Evolutionary conservation across 2,797 vertebrate genomes (phyloP), one percentile per base, ranked within the genome.

Genomic region (Danio albolineatus): DNA sequence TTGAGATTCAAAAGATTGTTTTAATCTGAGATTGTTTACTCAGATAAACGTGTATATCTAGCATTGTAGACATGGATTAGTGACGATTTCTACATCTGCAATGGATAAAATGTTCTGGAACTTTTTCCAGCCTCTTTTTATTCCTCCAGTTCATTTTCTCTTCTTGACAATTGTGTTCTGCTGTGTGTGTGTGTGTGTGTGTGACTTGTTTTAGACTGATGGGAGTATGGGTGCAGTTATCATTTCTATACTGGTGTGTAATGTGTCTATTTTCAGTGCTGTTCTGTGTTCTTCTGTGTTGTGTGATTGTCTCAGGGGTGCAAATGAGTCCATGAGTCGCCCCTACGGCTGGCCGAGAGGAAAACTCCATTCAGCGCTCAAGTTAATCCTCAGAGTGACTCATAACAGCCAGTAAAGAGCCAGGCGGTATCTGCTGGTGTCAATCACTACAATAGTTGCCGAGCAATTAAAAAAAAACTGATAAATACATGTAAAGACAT

Each of bases 211-310:
- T 67, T 48, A 65, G 70, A 43, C 82, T 89, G 83, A 88, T 74
- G 78, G 74, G 78, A 36, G 43, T 44, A 71, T 53, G 54, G 65
- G 43, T 82, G 76, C 72, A 84, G 76, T 86, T 69, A 82, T 90
- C 75, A 73, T 85, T 88, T 89, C 89, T 90, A 84, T 90, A 88
- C 81, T 81, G 49, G 73, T 69, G 76, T 73, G 82, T 76, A 87
- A 88, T 83, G 81, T 86, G 79, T 85, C 89, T 92, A 90, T 90
- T 90, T 91, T 88, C 88, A 88, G 83, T 72, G 43, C 39, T 7
- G 72, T 61, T 82, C 69, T 64, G 65, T 82, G 53, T 48, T 43
- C 14, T 57, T 75, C 67, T 71, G 72, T 36, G 41, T 67, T 74
- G 73, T 71, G 53, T 70, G 49, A 56, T 57, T 78, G 64, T 82